Conservation (phyloP, 2,113 vertebrate genomes). For the Mustela nigripes region DNA sequence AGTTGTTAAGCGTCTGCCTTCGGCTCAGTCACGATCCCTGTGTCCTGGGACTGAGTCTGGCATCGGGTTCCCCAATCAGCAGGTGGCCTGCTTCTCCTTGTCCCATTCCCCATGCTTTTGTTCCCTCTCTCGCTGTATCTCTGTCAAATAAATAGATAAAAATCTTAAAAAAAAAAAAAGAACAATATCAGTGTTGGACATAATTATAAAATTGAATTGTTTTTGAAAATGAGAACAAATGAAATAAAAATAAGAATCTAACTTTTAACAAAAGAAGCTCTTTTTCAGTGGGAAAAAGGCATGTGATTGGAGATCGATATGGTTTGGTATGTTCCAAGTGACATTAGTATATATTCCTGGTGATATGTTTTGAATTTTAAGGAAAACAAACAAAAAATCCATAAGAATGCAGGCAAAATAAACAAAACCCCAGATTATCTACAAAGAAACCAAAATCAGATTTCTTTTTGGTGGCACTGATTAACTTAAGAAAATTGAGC, state of each 20-base stretch:
- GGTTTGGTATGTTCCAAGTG: neutral
- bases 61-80: no score
- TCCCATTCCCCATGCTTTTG: no score
- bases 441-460: slow-evolving; percentile 5
- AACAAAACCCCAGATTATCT: neutral
- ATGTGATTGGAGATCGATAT: neutral
- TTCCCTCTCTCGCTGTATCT: no score
- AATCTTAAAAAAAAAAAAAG: no score
- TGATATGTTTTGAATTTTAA: slow-evolving; percentile 8
- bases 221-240: slow-evolving; percentile 2
- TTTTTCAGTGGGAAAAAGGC: neutral
- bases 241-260: neutral
- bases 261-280: neutral
- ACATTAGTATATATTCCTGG: neutral
- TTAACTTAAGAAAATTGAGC: slow-evolving; percentile 1
- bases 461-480: neutral
- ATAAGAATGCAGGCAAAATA: neutral
- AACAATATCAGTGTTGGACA: neutral
- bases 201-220: neutral
- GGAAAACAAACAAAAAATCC: neutral
- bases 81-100: no score
- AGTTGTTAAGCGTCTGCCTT: no score
- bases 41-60: no score
- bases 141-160: no score
- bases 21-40: no score